A percentile compares a stretch with the other conserved stretches of the same genome.
These are phyloP conservation scores for Mythimna lalbum DNA, from an alignment of 2,888 invertebrate species.

Conservation along the genomic window DNA sequence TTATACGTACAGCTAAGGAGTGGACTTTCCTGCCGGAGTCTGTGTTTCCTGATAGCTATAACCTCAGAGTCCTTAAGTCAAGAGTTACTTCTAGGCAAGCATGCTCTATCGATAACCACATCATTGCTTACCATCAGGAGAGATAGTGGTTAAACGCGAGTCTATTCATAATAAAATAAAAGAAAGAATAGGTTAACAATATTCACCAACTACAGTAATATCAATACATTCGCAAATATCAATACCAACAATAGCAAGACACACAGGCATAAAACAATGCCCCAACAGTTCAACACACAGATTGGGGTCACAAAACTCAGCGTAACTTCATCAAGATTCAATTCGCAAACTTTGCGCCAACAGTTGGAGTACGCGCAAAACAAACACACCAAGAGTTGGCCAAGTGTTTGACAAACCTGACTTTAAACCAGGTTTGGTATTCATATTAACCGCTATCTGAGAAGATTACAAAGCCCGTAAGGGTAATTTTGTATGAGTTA, in stretches of 20 bases:
- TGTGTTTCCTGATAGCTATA: too few relatives aligned
- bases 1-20: too few relatives aligned
- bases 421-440: constrained; percentile 73
- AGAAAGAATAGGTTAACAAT: not conserved
- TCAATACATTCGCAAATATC: constrained; percentile 17
- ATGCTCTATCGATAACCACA: too few relatives aligned
- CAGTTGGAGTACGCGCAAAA: constrained; percentile 65
- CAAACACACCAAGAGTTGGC: constrained; percentile 71
- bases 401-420: constrained; percentile 73
- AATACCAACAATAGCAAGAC: constrained; percentile 12
- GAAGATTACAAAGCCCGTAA: constrained; percentile 77
- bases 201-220: not conserved
- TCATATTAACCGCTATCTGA: constrained; percentile 79
- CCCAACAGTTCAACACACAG: constrained; percentile 61
- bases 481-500: constrained; percentile 80
- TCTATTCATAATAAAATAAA: not conserved
- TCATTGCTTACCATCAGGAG: too few relatives aligned
- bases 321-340: constrained; percentile 70
- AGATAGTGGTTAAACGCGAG: too few relatives aligned
- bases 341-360: constrained; percentile 67
- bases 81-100: too few relatives aligned
- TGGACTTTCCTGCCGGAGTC: too few relatives aligned
- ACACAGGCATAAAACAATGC: constrained; percentile 50
- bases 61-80: too few relatives aligned
- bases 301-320: constrained; percentile 67